Base-by-base conservation (phyloP, 2,113 vertebrate genomes). In the Craseonycteris thonglongyai region DNA sequence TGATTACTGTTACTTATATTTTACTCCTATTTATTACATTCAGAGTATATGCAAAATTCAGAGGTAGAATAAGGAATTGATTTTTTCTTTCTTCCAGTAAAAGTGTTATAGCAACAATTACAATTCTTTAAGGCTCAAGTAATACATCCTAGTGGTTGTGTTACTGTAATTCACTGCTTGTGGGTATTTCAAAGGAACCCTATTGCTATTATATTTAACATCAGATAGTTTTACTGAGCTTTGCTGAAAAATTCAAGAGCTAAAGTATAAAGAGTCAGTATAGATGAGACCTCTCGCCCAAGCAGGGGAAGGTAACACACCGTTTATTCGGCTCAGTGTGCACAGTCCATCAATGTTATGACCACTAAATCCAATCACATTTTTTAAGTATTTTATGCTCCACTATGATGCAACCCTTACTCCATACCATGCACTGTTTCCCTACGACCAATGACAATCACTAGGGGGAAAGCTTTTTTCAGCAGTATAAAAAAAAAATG, bases 321-420 rank as follows among this genome's bases (percentile, higher is more conserved):
- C 30, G 19, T 24, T 91, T 89, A 63, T 45, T 66, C 80, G 80
- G 63, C 26, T 95, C 49, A 74, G 56, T 69, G 51, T 82, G 40
- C 90, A 91, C 30, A 84, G 51, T 89, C 24, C 35, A 69, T 96
- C 96, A 78, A 15, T 38, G 66, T 54, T 78, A 93, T 72, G 51
- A n/a, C 6, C 51, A 66, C 33, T 56, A 84, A 84, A 81, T 78
- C 33, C 45, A 78, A 51, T 65, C 81, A 42, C 68, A 71, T 88
- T 94, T 95, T 94, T 91, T 63, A 88, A 94, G 51, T 15, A 72
- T 61, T 88, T 89, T 76, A 82, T 93, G 86, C 22, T 72, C 38
- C 5, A 56, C 21, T 74, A 65, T 86, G 51, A 59, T 63, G n/a
- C 40, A n/a, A 47, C 13, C 42, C 59, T 94, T 58, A 59, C 26